A percentile compares a stretch with the other conserved stretches of the same genome.
Conservation (phyloP, 2,797 vertebrate species). For the Etheostoma nigrum region DNA sequence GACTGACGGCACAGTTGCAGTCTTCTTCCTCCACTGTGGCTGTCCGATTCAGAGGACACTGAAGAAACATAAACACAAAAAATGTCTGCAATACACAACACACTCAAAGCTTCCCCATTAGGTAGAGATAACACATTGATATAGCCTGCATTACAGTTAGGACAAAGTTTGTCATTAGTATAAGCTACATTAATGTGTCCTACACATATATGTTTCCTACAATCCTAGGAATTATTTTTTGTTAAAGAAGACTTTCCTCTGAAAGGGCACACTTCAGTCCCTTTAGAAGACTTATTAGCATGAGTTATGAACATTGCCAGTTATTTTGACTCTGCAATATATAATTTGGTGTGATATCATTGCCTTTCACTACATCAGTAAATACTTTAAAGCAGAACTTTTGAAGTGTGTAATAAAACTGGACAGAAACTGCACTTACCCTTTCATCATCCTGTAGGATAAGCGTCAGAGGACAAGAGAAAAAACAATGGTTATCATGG, state of each 20-base stretch:
- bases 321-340: neutral
- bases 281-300: neutral
- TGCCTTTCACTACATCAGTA: neutral
- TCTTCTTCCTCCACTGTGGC: constrained; percentile 65
- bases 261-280: neutral
- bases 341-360: no score
- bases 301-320: neutral
- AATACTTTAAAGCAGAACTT: neutral
- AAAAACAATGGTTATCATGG: constrained; percentile 11
- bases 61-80: constrained; percentile 20
- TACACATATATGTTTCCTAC: no score
- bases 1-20: constrained; percentile 79
- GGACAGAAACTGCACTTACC: constrained; percentile 74
- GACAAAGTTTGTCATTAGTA: no score
- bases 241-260: neutral
- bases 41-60: constrained; percentile 85
- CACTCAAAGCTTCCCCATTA: neutral
- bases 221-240: neutral
- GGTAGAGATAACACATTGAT: neutral
- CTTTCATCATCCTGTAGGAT: constrained; percentile 85
- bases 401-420: neutral
- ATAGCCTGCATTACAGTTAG: neutral
- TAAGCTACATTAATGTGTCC: no score
- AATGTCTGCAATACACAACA: neutral
- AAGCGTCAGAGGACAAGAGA: constrained; percentile 29